Evolutionary conservation across 2,888 invertebrate species (phyloP), one percentile per base, ranked within the genome.

Genomic region (Rhodophaea formosa): DNA sequence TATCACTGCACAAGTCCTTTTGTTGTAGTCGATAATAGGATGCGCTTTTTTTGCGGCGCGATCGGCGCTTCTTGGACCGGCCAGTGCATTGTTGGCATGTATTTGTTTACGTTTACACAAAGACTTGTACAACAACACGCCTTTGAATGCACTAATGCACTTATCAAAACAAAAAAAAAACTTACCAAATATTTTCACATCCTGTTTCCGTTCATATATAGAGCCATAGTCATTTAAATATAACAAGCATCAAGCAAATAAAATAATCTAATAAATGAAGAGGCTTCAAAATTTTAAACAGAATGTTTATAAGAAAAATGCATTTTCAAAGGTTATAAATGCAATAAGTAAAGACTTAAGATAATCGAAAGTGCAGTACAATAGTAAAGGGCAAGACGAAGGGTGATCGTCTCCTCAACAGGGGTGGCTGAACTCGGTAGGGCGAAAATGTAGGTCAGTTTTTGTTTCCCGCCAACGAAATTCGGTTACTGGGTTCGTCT

Each of bases 21-120:
- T 91, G 88, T 90, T 89, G 88, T 87, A 90, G 86, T 90, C 90
- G 89, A 91, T 91, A 90, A 90, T 90, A 85, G 85, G 89, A 90
- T 90, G 91, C 91, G 89, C 88, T 91, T 91, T 91, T 82, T 85
- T 89, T 80, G 85, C 84, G 82, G 77, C 80, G 78, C 83, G 80
- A 86, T 83, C 86, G 85, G 80, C 78, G 80, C 66, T 79, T 76
- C 78, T 78, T 77, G 77, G 74, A 70, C 75, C 65, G 75, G 61
- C 59, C 63, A 59, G 66, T 62, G 56, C 56, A 49, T 70, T 63
- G 64, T 68, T 70, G 70, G 66, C 69, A 64, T 70, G 56, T 60
- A 73, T 76, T 83, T 84, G 81, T 86, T 84, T 84, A 82, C 79
- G 66, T 74, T 72, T 63, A 66, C 65, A 64, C 64, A 62, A 56